Evolutionary conservation across 2,888 invertebrate genomes (phyloP).

Genomic region (Plutella xylostella): DNA sequence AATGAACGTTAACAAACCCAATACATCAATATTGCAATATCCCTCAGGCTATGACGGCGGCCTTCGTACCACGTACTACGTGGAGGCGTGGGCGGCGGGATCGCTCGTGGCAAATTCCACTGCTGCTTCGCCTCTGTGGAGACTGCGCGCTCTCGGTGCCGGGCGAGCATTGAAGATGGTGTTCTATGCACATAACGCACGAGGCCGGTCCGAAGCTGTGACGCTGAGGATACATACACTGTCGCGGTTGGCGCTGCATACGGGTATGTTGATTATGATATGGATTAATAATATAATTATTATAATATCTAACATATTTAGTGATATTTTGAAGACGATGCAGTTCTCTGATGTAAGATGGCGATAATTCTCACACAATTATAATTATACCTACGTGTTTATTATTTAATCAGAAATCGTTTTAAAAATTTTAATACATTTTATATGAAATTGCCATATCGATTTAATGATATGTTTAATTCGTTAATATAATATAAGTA

Average conservation of each 20-base stretch:
- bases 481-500: too few relatives aligned
- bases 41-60: slow-evolving; percentile 80
- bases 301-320: too few relatives aligned
- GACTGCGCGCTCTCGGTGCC: slow-evolving; percentile 81
- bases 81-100: slow-evolving; percentile 76
- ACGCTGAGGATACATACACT: slow-evolving; percentile 46
- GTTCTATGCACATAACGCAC: slow-evolving; percentile 85
- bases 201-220: slow-evolving; percentile 82
- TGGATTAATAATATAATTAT: slow-evolving; percentile 5
- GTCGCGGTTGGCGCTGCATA: slow-evolving; percentile 48
- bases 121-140: slow-evolving; percentile 79
- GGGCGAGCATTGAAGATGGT: slow-evolving; percentile 82
- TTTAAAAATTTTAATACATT: too few relatives aligned
- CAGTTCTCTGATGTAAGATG: too few relatives aligned
- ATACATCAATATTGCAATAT: neutral
- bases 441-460: too few relatives aligned
- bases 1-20: neutral
- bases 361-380: too few relatives aligned
- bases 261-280: slow-evolving; percentile 40
- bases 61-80: slow-evolving; percentile 77
- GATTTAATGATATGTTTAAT: too few relatives aligned
- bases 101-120: slow-evolving; percentile 76
- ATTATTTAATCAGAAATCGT: too few relatives aligned
- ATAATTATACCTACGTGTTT: too few relatives aligned
- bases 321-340: too few relatives aligned